Evolutionary conservation across 2,888 invertebrate genomes (phyloP), one percentile per base, ranked within the genome.

Genomic region (Eristalis arbustorum): DNA sequence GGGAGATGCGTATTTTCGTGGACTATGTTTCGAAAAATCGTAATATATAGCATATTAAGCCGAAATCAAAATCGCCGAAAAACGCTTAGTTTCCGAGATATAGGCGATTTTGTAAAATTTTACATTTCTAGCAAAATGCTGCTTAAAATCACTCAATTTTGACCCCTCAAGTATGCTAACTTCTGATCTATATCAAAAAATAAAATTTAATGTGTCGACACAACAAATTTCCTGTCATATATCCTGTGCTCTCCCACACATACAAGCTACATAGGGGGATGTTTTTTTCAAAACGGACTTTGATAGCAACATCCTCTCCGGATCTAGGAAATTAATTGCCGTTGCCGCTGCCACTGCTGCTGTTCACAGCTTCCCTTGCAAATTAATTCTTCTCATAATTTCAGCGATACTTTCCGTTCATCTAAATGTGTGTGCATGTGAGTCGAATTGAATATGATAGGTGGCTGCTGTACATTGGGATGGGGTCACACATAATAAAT

Each of bases 401-500:
- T 76, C 63, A 67, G 59, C 57, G 22, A 62, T 42, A 75, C 68
- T 72, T 71, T 62, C 71, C 57, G 18, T 8, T 18, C 5, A 14
- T n/a, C n/a, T 18, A 5, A 31, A 11, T 23, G 57, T 59, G 28
- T 40, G 67, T 71, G 25, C 81, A n/a, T n/a, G 74, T 78, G 72
- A 31, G 31, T 31, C 67, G 62, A 62, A 81, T 74, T 57, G 80
- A 71, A 25, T 18, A 76, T 80, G 71, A 67, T 71, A 67, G 75
- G 57, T 71, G n/a, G n/a, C n/a, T n/a, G n/a, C n/a, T n/a, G 63
- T 71, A 67, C 71, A 76, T 69, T 42, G 77, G 64, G 62, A 72
- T 73, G 85, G 66, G 85, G 77, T 82, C 73, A 62, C 66, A 78
- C 75, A 87, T 87, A 83, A 79, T 87, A 83, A 83, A 87, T 87